Conservation (phyloP, 2,797 vertebrate species). For the Oreortyx pictus region DNA sequence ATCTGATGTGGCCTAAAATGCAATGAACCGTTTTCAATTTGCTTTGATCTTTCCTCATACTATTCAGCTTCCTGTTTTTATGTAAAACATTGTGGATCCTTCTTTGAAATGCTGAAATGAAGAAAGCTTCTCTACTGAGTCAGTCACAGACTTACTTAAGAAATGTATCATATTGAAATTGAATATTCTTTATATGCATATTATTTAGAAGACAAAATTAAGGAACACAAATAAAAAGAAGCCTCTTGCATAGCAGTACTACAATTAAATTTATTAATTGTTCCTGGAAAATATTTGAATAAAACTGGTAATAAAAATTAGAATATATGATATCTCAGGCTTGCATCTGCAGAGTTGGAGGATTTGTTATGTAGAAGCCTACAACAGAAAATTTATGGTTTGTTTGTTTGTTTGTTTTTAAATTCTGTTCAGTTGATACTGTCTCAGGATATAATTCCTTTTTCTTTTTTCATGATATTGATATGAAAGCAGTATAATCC, state of each 20-base stretch:
- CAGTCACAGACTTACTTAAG: neutral
- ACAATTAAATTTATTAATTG: neutral
- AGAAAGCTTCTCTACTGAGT: neutral
- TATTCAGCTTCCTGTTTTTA: neutral
- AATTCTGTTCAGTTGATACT: neutral
- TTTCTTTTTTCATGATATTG: neutral
- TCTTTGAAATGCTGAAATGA: neutral
- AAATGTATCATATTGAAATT: neutral
- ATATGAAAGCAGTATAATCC: neutral
- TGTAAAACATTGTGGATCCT: neutral
- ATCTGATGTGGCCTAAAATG: neutral
- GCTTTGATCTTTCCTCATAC: neutral
- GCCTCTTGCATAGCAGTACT: neutral
- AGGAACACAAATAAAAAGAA: neutral
- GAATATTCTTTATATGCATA: neutral
- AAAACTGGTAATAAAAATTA: neutral
- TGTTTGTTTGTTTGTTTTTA: neutral
- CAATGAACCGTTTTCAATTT: neutral
- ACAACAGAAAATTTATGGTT: neutral
- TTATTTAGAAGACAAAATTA: neutral
- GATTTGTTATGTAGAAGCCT: neutral
- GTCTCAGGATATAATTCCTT: neutral
- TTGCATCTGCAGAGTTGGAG: neutral
- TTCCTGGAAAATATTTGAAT: neutral
- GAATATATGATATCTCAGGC: neutral